Percentiles rank a stretch among this genome's conserved stretches.
phyloP scores from a whole-genome alignment of 2,113 vertebrate species.

The Pogona vitticeps region DNA sequence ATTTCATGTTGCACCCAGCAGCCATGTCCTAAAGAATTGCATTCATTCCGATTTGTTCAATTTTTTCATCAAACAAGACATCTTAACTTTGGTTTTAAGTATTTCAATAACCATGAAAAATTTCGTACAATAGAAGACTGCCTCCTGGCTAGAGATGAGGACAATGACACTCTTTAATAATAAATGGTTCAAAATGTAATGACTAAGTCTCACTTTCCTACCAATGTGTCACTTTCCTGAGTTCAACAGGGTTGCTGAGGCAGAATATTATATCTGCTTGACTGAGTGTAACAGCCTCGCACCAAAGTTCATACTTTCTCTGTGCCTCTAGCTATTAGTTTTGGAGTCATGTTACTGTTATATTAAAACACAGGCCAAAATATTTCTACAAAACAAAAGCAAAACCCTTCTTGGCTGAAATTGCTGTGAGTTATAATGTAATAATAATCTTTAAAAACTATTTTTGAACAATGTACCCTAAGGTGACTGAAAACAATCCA shows the following conservation, averaged over 20 bases:
- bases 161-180: not conserved
- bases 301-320: slow-evolving; percentile 40
- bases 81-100: slow-evolving; percentile 11
- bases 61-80: slow-evolving; percentile 23
- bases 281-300: slow-evolving; percentile 43
- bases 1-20: slow-evolving; percentile 11
- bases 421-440: not conserved
- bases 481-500: slow-evolving; percentile 44
- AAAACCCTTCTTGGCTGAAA: not conserved
- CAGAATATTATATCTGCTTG: slow-evolving; percentile 37
- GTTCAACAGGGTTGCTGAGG: not conserved
- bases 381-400: not conserved
- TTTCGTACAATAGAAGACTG: not conserved
- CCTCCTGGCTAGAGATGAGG: slow-evolving; percentile 36
- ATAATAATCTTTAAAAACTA: slow-evolving; percentile 23
- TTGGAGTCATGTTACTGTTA: slow-evolving; percentile 39
- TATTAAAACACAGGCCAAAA: slow-evolving; percentile 30
- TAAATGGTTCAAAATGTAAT: slow-evolving; percentile 26
- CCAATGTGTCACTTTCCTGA: slow-evolving; percentile 33
- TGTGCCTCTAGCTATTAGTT: slow-evolving; percentile 39
- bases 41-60: not conserved
- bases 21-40: not conserved
- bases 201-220: slow-evolving; percentile 32
- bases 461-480: slow-evolving; percentile 28
- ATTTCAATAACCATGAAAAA: slow-evolving; percentile 2